Percentiles rank a stretch among this genome's conserved stretches.
These are phyloP conservation scores for Episyrphus balteatus DNA, from an alignment of 1,140 invertebrate genomes.

Conservation along the genomic window DNA sequence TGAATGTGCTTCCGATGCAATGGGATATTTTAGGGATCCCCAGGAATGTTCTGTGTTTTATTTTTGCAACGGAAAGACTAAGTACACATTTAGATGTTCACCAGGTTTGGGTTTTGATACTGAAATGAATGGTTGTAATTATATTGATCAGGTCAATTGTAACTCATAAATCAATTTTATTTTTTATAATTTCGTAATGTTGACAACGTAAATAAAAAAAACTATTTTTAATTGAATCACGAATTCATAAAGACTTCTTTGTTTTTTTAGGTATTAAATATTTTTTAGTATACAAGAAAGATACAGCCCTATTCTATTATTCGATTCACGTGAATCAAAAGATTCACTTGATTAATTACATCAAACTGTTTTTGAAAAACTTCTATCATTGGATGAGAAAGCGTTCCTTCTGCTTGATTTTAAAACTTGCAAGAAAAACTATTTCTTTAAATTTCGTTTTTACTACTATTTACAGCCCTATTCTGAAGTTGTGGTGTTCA, in stretches of 20 bases:
- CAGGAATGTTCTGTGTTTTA: conserved; percentile 10
- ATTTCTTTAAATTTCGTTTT: too few species aligned
- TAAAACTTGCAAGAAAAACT: too few species aligned
- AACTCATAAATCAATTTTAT: conserved; percentile 54
- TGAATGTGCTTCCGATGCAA: not conserved
- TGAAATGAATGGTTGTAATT: conserved; percentile 7
- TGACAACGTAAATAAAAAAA: conserved; percentile 43
- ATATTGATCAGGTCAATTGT: conserved; percentile 39
- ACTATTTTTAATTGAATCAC: conserved; percentile 36
- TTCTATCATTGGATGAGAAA: too few species aligned
- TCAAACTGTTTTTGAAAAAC: too few species aligned
- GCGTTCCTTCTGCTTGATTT: too few species aligned
- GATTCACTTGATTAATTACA: too few species aligned
- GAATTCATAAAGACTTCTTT: conserved; percentile 47
- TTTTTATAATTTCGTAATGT: conserved; percentile 50
- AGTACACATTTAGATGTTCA: conserved; percentile 6
- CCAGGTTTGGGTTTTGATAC: conserved; percentile 8
- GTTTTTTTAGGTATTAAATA: conserved; percentile 54
- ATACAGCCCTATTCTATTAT: conserved; percentile 37
- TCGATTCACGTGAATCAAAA: too few species aligned
- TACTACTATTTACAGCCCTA: too few species aligned
- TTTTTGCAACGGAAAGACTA: conserved; percentile 2
- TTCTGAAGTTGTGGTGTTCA: too few species aligned
- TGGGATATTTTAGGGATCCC: conserved; percentile 8
- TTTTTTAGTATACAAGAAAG: conserved; percentile 50